A percentile compares a stretch with the other conserved stretches of the same genome.
Evolutionary conservation across 2,113 vertebrate species (phyloP).

Genomic region (Sphyrna mokarran): DNA sequence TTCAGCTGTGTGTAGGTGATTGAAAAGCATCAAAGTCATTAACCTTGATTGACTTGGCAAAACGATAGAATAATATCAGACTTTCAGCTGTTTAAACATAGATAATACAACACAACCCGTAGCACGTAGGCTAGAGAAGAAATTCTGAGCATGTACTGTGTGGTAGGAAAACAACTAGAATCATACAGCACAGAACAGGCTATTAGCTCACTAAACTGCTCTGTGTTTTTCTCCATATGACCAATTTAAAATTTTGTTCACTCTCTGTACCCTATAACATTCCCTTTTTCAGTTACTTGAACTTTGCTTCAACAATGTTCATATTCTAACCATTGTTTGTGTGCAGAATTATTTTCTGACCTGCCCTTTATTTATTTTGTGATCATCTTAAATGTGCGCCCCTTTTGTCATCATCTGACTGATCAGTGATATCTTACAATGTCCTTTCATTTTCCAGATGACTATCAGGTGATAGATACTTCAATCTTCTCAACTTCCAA

Average conservation of each 20-base stretch:
- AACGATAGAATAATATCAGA: not conserved
- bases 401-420: not conserved
- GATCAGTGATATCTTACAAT: not conserved
- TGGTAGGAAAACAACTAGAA: not conserved
- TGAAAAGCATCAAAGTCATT: not conserved
- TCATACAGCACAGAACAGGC: not conserved
- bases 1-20: not conserved
- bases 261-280: not conserved
- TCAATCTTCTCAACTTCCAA: not conserved
- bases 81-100: conserved; percentile 25
- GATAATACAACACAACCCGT: not conserved
- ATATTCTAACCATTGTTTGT: not conserved
- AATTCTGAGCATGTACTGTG: not conserved
- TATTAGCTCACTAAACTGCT: not conserved
- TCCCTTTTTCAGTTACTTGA: not conserved
- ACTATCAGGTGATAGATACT: not conserved
- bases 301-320: not conserved
- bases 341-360: not conserved
- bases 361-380: not conserved
- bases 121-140: not conserved
- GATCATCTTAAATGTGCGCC: not conserved
- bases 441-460: not conserved
- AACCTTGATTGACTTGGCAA: conserved; percentile 4
- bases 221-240: not conserved
- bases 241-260: not conserved